phyloP scores from a whole-genome alignment of 2,797 vertebrate species.

The Benthosema pterotum region DNA sequence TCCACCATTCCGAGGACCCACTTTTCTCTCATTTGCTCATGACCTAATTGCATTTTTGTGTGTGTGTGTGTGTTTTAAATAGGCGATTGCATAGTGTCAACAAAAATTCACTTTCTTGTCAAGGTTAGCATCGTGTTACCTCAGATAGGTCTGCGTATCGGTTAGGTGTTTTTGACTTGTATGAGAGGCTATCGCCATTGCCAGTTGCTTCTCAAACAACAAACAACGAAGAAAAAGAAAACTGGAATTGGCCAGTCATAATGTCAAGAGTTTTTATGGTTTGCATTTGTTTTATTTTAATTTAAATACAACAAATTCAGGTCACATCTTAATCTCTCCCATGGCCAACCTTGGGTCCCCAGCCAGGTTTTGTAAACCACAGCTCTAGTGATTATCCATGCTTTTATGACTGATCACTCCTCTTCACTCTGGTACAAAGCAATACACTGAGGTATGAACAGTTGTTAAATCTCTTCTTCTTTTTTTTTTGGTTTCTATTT shows the following conservation, averaged over 20 bases:
- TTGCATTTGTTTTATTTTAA: background rate
- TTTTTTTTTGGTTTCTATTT: slow-evolving; percentile 36
- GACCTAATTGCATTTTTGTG: slow-evolving; percentile 31
- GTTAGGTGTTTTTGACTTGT: too few relatives aligned
- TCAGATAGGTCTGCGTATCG: background rate
- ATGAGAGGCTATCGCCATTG: too few relatives aligned
- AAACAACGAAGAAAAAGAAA: background rate
- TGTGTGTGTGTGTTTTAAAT: too few relatives aligned
- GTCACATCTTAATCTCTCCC: slow-evolving; percentile 2
- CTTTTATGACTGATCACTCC: slow-evolving; percentile 36
- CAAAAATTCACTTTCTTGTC: too few relatives aligned
- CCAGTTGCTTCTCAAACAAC: too few relatives aligned
- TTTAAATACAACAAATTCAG: background rate
- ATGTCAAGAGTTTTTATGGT: background rate
- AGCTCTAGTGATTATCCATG: slow-evolving; percentile 18
- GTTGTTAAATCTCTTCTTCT: slow-evolving; percentile 42
- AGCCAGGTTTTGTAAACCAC: slow-evolving; percentile 17
- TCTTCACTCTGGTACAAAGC: slow-evolving; percentile 41
- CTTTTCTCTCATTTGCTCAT: slow-evolving; percentile 32
- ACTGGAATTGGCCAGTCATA: background rate
- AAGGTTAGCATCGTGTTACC: too few relatives aligned
- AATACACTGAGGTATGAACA: slow-evolving; percentile 61
- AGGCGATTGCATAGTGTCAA: slow-evolving; percentile 3
- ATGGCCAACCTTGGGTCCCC: slow-evolving; percentile 1
- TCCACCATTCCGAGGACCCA: slow-evolving; percentile 33